Conservation (phyloP, 2,888 invertebrate genomes). For the Drosophila suboccidentalis region DNA sequence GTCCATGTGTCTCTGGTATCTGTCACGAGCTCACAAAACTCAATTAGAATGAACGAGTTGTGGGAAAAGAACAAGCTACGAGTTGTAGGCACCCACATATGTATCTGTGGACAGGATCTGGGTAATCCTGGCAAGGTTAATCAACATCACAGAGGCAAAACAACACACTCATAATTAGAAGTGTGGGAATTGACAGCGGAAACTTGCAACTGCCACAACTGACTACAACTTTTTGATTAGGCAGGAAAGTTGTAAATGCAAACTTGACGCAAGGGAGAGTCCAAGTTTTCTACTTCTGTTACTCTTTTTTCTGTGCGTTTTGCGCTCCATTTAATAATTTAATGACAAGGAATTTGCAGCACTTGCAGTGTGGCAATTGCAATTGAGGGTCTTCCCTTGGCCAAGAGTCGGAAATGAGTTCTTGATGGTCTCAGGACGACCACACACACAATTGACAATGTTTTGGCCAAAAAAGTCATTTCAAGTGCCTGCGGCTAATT, state of each 20-base stretch:
- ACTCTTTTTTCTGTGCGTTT: not conserved
- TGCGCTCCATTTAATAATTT: slow-evolving; percentile 74
- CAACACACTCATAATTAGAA: slow-evolving; percentile 40
- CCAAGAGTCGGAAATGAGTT: slow-evolving; percentile 69
- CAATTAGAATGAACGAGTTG: slow-evolving; percentile 70
- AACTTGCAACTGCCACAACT: slow-evolving; percentile 33
- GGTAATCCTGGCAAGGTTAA: slow-evolving; percentile 43
- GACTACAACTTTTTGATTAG: slow-evolving; percentile 61
- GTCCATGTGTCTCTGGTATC: slow-evolving; percentile 20
- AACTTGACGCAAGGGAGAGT: slow-evolving; percentile 2
- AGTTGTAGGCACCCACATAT: slow-evolving; percentile 41
- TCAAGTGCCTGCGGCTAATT: slow-evolving; percentile 67
- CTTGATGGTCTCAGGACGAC: slow-evolving; percentile 59
- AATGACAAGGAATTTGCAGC: slow-evolving; percentile 54
- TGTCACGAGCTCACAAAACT: slow-evolving; percentile 51
- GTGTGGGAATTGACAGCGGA: slow-evolving; percentile 41
- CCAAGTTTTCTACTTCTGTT: slow-evolving; percentile 7
- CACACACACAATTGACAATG: slow-evolving; percentile 39
- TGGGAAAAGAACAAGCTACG: slow-evolving; percentile 27
- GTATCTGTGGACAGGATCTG: slow-evolving; percentile 5
- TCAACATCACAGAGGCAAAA: slow-evolving; percentile 32
- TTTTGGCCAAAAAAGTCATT: slow-evolving; percentile 30
- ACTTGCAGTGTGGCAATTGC: slow-evolving; percentile 26
- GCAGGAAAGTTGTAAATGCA: slow-evolving; percentile 36
- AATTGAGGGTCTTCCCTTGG: slow-evolving; percentile 19